Base-by-base conservation (phyloP, 2,113 vertebrate species). In the Tragelaphus strepsiceros region DNA sequence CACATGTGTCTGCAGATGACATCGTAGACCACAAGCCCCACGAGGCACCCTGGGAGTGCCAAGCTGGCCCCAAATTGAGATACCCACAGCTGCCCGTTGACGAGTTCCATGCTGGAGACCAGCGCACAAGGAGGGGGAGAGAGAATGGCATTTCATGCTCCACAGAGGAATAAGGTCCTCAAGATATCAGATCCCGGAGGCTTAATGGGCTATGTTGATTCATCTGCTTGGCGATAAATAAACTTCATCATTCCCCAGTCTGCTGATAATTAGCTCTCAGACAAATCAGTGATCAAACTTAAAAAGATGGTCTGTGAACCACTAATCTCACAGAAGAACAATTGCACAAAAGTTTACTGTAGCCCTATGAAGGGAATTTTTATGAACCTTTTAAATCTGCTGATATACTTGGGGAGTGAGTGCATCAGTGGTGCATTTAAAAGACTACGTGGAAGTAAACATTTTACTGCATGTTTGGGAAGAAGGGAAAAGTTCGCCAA, bases 381-480 rank as follows among this genome's bases (percentile, higher is more conserved):
- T 97, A 97, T 93, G 90, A 86, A 64, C 80, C 95, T 94, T 97
- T 93, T 96, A 93, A 98, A 97, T 96, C 91, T 94, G 56, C 80
- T 83, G n/a, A 92, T 91, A 74, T 80, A 80, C 94, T 94, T 71
- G 24, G 88, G 87, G 89, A 97, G 81, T 17, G 2, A 94, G 95
- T 49, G 6, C 71, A 82, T 96, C 91, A 39, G 81, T 64, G 62
- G 91, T 89, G 80, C 84, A 87, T 94, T 97, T 94, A 95, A 94
- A 97, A 94, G 85, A 85, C 95, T 96, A 4, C 26, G 91, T 83
- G 77, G 94, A 98, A 97, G 88, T 95, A 96, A 97, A 95, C 78
- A 91, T 96, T 96, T 96, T 96, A 98, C 78, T 87, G 91, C 54
- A 67, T 98, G 91, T 98, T 97, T 97, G 93, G 93, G 93, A 96